Base-by-base conservation (phyloP, 2,888 invertebrate genomes). In the Rotaria socialis region DNA sequence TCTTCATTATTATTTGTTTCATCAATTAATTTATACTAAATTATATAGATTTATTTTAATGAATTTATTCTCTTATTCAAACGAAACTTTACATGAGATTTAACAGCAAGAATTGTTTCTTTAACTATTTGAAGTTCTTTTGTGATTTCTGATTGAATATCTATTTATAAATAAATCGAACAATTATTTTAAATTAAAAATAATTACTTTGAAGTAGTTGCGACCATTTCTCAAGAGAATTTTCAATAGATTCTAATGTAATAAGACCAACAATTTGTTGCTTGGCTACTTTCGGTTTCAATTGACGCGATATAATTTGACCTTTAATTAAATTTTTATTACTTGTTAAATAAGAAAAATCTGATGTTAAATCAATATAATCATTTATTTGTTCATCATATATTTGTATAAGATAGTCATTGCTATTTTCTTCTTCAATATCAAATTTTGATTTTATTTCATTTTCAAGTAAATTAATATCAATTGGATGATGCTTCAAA, bases 331-430 rank as follows among this genome's bases (percentile, higher is more conserved):
- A 11, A 80, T 43, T 47, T 7, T 47, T 80, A 47, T 80, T 80
- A n/a, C 47, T 47, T n/a, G n/a, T 43, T 47, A 14, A 80, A 47
- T 19, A 11, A 80, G n/a, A 43, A 1, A n/a, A 47, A 19, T 80
- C n/a, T 5, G 14, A 47, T 80, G 80, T 47, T n/a, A 80, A n/a
- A 47, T 47, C 80, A 22, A 80, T 8, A 80, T 47, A 80, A n/a
- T 80, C 47, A n/a, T 80, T 22, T 19, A 80, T 14, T n/a, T n/a
- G 10, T 80, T 80, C 47, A 80, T 80, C 47, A 80, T 47, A 80
- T 10, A 47, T 80, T 80, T 80, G 80, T 24, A 80, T n/a, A 24
- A 80, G 8, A 80, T 80, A n/a, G 47, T 24, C n/a, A 4, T 2
- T 6, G n/a, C n/a, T n/a, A 47, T 43, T n/a, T 47, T n/a, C 47